Percentiles rank a stretch among this genome's conserved stretches.
Evolutionary conservation across 2,113 vertebrate species (phyloP).

Genomic region (Tapirus terrestris): DNA sequence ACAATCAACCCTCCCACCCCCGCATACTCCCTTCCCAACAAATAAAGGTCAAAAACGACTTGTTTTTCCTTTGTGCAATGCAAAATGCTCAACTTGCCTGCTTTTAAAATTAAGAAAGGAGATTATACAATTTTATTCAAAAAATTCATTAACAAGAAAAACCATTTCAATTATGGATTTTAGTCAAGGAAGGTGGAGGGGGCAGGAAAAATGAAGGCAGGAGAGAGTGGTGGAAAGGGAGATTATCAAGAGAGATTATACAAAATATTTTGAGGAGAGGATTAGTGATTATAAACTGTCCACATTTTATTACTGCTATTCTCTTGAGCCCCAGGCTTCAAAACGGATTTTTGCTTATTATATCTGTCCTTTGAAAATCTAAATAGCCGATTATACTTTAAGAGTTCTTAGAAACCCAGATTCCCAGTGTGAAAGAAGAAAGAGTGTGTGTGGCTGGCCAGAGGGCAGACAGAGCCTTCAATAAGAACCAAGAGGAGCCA

Average conservation of each 20-base stretch:
- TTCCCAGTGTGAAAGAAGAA: not conserved
- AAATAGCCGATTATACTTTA: not conserved
- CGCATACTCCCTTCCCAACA: not conserved
- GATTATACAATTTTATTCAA: not conserved
- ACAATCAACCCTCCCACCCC: not conserved
- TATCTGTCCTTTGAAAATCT: constrained; percentile 5
- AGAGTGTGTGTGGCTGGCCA: not conserved
- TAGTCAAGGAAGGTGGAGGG: not conserved
- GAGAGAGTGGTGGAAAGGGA: not conserved
- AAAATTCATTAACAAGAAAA: not conserved
- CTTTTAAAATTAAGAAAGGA: constrained; percentile 27
- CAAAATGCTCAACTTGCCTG: not conserved
- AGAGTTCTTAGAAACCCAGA: not conserved
- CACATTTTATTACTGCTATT: not conserved
- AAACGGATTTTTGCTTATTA: constrained; percentile 31
- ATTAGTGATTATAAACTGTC: not conserved
- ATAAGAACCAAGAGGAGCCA: not conserved
- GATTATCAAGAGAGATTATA: not conserved
- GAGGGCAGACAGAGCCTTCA: not conserved
- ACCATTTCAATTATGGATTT: not conserved
- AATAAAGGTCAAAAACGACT: not conserved
- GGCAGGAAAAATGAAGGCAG: not conserved
- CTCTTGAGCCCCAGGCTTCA: not conserved
- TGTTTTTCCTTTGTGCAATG: not conserved
- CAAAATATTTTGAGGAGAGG: not conserved